Base-by-base conservation (phyloP, 64 coral and sea anemone genomes). In the Acropora tenuis region DNA sequence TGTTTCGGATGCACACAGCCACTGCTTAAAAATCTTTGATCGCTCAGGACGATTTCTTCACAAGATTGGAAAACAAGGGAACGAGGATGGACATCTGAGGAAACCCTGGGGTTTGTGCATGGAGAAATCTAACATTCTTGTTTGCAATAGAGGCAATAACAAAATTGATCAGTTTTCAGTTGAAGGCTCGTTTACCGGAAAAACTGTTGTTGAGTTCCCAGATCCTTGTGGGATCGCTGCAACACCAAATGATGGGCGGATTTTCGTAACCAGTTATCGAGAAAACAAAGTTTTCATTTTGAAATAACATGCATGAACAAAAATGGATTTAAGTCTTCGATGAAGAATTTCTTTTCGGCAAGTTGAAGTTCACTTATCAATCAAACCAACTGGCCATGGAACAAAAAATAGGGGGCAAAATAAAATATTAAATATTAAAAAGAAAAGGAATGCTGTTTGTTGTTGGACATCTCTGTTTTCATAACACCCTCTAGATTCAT, bases 21-120 rank as follows among this genome's bases (percentile, higher is more conserved):
- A 91, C 69, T 50, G 68, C n/a, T 48, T 91, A 66, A 90, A 90
- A 73, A 19, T 81, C 12, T 90, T 80, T 90, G 88, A 80, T n/a
- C 77, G 13, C 20, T 8, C 67, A 7, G 66, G 78, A 17, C 66
- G 50, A 44, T 90, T 90, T 50, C 77, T 90, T 47, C 44, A 57
- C 52, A 84, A 84, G 42, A 66, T 91, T 83, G 69, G 89, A 55
- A 9, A 55, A 9, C 52, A 0, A 9, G 52, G 52, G 52, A 6
- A 5, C 52, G 52, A 0, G 5, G 71, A 91, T 50, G 80, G 80
- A 59, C 41, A 84, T 18, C 53, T 91, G 68, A 19, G 2, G 4
- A 4, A 11, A 6, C 89, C 89, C 13, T 42, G 0, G 41, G 41
- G 69, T 47, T 45, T 91, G 73, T 80, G 50, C 12, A 71, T 60